These are phyloP conservation scores for Catocala fraxini DNA, from an alignment of 2,888 invertebrate species.

Conservation along the genomic window DNA sequence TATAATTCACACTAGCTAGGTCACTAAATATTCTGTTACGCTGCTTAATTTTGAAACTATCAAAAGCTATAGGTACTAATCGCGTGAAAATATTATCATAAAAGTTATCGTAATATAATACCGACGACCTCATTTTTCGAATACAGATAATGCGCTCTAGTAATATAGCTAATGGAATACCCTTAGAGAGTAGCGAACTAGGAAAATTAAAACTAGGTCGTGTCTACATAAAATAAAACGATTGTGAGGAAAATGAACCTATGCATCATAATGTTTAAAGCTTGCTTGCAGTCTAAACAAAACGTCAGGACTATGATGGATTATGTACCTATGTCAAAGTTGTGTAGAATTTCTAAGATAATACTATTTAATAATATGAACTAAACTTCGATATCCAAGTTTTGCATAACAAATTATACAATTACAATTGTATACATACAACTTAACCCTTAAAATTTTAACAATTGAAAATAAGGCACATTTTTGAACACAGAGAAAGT, in stretches of 20 bases:
- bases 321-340: too few species aligned
- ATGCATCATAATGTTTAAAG: too few species aligned
- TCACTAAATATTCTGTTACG: too few species aligned
- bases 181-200: slow-evolving; percentile 31
- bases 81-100: slow-evolving; percentile 26
- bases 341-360: too few species aligned
- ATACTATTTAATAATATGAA: too few species aligned
- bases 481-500: slow-evolving; percentile 28
- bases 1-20: too few species aligned
- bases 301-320: too few species aligned
- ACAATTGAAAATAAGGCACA: slow-evolving; percentile 17
- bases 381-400: too few species aligned
- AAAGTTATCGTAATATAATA: slow-evolving; percentile 36
- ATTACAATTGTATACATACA: too few species aligned
- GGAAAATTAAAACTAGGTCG: slow-evolving; percentile 40
- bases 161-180: slow-evolving; percentile 49
- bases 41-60: too few species aligned
- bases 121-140: slow-evolving; percentile 35
- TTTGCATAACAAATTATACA: too few species aligned
- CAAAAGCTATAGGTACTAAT: slow-evolving; percentile 2
- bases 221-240: not conserved
- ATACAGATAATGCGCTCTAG: slow-evolving; percentile 37
- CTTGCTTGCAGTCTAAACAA: too few species aligned
- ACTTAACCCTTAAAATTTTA: not conserved
- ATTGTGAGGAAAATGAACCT: not conserved